Conservation (phyloP, 2,797 vertebrate species). For the Spheniscus humboldti region DNA sequence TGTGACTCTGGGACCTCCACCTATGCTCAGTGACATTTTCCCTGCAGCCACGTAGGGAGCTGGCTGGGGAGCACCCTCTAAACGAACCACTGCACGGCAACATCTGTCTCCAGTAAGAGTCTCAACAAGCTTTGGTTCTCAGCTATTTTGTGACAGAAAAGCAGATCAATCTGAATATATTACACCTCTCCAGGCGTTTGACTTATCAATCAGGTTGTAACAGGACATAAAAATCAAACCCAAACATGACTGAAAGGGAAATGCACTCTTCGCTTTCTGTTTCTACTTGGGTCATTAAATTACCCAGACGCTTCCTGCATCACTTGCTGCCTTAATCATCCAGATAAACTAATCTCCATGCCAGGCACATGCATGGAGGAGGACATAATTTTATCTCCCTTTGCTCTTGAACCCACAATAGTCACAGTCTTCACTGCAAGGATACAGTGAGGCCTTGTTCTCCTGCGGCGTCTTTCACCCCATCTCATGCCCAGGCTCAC, state of each 20-base stretch:
- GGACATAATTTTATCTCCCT: not conserved
- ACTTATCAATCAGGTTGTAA: not conserved
- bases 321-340: not conserved
- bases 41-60: not conserved
- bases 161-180: not conserved
- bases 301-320: not conserved
- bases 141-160: not conserved
- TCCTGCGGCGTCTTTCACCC: fast-evolving
- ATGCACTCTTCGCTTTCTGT: fast-evolving
- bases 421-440: not conserved
- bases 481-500: fast-evolving
- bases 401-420: not conserved
- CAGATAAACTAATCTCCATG: not conserved
- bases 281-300: not conserved
- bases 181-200: not conserved
- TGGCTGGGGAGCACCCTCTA: not conserved
- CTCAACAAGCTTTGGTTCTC: not conserved
- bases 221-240: not conserved
- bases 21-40: not conserved
- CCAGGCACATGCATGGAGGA: not conserved
- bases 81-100: fast-evolving
- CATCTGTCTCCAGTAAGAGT: not conserved
- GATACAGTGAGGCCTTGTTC: fast-evolving
- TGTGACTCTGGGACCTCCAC: fast-evolving
- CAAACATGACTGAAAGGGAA: not conserved